phyloP scores from a whole-genome alignment of 1,140 invertebrate genomes.

The Glomeris maerens region DNA sequence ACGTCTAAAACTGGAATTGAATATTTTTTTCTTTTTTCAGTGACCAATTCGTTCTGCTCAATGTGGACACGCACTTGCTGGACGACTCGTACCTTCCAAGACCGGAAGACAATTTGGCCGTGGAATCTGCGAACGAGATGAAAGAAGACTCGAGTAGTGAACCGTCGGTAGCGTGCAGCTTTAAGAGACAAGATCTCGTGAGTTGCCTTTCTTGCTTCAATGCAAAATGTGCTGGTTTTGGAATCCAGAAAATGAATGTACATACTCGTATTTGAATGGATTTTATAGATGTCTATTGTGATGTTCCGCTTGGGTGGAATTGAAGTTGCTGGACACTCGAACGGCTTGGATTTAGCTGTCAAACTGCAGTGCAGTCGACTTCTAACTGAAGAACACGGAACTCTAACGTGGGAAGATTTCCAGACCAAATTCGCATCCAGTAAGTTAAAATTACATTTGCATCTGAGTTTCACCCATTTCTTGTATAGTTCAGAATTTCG shows the following conservation, averaged over 20 bases:
- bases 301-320: constrained; percentile 67
- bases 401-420: constrained; percentile 85
- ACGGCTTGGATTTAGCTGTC: constrained; percentile 52
- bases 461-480: not conserved
- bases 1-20: not conserved
- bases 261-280: constrained; percentile 1
- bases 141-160: constrained; percentile 68
- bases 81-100: constrained; percentile 17
- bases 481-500: not conserved
- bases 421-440: constrained; percentile 39
- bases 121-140: constrained; percentile 69
- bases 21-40: constrained; percentile 19
- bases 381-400: constrained; percentile 59
- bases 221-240: not conserved
- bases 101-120: constrained; percentile 30
- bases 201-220: constrained; percentile 19
- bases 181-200: constrained; percentile 58
- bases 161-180: constrained; percentile 59
- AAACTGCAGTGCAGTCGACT: constrained; percentile 63
- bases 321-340: constrained; percentile 64
- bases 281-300: constrained; percentile 54
- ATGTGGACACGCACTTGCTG: constrained; percentile 21
- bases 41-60: constrained; percentile 53
- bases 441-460: constrained; percentile 30
- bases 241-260: not conserved